A percentile compares a stretch with the other conserved stretches of the same genome.
Conservation (phyloP, 2,113 vertebrate genomes). For the Limanda limanda region DNA sequence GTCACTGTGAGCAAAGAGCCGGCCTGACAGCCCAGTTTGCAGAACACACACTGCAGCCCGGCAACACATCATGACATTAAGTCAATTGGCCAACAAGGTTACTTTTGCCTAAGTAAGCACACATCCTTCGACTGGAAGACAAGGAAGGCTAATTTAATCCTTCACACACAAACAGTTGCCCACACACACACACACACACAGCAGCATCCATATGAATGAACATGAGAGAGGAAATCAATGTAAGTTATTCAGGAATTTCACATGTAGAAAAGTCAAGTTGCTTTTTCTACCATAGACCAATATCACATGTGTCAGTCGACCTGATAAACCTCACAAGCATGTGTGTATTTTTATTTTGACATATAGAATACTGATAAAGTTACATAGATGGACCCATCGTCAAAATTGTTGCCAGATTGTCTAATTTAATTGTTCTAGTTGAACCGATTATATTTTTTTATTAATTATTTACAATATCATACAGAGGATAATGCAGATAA, state of each 20-base stretch:
- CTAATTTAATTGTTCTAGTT: no score
- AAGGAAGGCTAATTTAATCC: slow-evolving; percentile 35
- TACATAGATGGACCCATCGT: no score
- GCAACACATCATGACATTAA: slow-evolving; percentile 60
- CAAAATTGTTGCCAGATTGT: no score
- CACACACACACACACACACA: background rate
- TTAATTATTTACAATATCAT: no score
- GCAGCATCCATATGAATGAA: slow-evolving; percentile 31
- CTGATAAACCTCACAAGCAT: background rate
- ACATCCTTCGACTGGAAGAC: slow-evolving; percentile 18
- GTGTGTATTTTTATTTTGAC: background rate
- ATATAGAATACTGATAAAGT: no score
- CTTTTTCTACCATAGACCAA: background rate
- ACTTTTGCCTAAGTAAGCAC: slow-evolving; percentile 44
- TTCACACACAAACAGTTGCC: background rate
- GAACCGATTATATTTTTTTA: no score
- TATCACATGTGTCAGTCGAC: background rate
- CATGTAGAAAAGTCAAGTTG: background rate
- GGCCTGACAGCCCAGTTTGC: slow-evolving; percentile 50
- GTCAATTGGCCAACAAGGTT: slow-evolving; percentile 65
- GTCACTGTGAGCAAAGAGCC: slow-evolving; percentile 56
- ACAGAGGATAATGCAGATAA: no score
- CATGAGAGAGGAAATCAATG: slow-evolving; percentile 39
- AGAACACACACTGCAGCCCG: slow-evolving; percentile 50
- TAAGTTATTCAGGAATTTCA: background rate